Evolutionary conservation across 2,888 invertebrate species (phyloP), one percentile per base, ranked within the genome.

Genomic region (Diadromus collaris): DNA sequence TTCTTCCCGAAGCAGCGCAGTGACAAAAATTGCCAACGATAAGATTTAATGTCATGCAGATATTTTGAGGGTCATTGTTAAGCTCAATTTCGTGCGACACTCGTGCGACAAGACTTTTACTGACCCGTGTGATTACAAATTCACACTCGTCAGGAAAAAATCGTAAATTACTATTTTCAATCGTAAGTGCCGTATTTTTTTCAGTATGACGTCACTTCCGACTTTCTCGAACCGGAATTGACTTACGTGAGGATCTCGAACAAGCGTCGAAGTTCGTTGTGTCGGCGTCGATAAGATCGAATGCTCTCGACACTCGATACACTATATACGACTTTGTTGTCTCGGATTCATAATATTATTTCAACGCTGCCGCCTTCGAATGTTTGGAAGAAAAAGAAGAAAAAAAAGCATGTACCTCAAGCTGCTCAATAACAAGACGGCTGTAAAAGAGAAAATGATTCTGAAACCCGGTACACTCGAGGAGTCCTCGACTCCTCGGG

Each of bases 261-360:
- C 16, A 56, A 21, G 46, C 48, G 44, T 34, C 32, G 34, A 60
- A 34, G 46, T 16, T 44, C n/a, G 5, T 44, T 56, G 27, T 19
- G 2, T 64, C 10, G 27, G 6, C n/a, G 24, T 46, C 16, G 13
- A 32, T 46, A 32, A n/a, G 32, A 46, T 41, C 6, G 27, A 41
- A 34, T 13, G 21, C 41, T 46, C 32, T 32, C 46, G 21, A 21
- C 46, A 70, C 9, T 34, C 32, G 16, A 32, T 60, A 56, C 27
- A 16, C n/a, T 41, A 10, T 54, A 29, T 29, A 56, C 29, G 27
- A 56, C 27, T 16, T 29, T 16, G 56, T n/a, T 16, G 4, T 6
- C 16, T 44, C 27, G 44, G 4, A 27, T 9, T 44, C 63, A 46
- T n/a, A 64, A 64, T 64, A 64, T 64, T 64, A 24, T 64, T 64